Evolutionary conservation across 2,888 invertebrate species (phyloP), one percentile per base, ranked within the genome.

Genomic region (Eucriotettix oculatus): DNA sequence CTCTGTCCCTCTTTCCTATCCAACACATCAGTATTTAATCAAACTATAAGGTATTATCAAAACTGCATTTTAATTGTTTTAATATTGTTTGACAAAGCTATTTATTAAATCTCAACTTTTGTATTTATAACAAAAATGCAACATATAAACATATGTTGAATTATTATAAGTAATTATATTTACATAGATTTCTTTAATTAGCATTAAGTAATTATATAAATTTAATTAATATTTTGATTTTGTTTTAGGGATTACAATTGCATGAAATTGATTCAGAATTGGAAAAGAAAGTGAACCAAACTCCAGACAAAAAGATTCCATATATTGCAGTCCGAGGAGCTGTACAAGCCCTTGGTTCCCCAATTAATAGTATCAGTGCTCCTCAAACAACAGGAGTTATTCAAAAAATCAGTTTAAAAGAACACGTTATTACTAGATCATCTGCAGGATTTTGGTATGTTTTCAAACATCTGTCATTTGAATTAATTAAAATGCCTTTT

Each of bases 371-470:
- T 72, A 80, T 82, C 66, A 83, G 86, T 71, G 84, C 86, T 68
- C 81, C 83, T 59, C 78, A 81, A 59, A 80, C 89, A 5, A 82
- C 83, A 29, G 90, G 90, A 53, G 90, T 90, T 10, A 75, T 91
- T 54, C 90, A 90, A 70, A 82, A 86, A 66, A 77, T 90, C 58
- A 85, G 85, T 68, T 82, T 90, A 55, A 87, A 87, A 68, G 90
- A 90, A 73, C 90, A 90, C 76, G 84, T 87, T 9, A 82, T 89
- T 64, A 85, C 88, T n/a, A 78, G 90, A 67, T 87, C 84, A 43
- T 84, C 86, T 9, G 84, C 87, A n/a, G 90, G 90, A 9, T 90
- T 89, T 73, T 90, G 90, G 90, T 76, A 54, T 55, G 58, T 43
- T 52, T 42, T 42, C 11, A 10, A 58, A 60, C 14, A n/a, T 43